phyloP scores from a whole-genome alignment of 1,140 invertebrate genomes.

The Penaeus japonicus region DNA sequence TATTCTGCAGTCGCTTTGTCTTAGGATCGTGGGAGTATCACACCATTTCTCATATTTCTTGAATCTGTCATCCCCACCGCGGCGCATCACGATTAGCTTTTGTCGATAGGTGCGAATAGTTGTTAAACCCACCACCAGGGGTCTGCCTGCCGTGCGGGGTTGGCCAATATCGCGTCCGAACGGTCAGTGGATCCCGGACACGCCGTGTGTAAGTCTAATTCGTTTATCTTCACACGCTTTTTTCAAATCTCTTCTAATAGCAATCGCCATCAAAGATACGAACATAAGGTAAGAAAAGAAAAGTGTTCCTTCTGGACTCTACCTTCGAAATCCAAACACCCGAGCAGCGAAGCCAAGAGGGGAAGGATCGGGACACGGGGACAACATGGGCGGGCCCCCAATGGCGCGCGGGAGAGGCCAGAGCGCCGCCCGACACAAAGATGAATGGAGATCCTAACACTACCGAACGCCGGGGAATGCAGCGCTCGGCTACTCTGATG shows the following conservation, averaged over 20 bases:
- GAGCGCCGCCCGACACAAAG: slow-evolving; percentile 35
- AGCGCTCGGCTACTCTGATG: slow-evolving; percentile 28
- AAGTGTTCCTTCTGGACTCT: neutral
- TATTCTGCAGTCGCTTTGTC: slow-evolving; percentile 51
- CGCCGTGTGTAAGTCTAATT: too few species aligned
- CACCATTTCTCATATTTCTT: slow-evolving; percentile 56
- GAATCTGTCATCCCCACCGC: slow-evolving; percentile 52
- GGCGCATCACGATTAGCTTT: slow-evolving; percentile 54
- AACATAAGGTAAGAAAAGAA: neutral
- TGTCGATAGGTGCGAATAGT: slow-evolving; percentile 56
- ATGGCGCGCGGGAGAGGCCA: slow-evolving; percentile 41
- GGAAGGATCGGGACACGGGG: neutral
- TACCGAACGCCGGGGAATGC: slow-evolving; percentile 44
- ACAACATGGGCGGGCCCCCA: slow-evolving; percentile 29
- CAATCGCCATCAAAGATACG: too few species aligned
- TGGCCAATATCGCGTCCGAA: neutral
- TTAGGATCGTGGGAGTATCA: slow-evolving; percentile 49
- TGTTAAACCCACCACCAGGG: slow-evolving; percentile 56
- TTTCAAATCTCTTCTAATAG: neutral
- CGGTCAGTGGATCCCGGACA: too few species aligned
- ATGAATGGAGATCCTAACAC: slow-evolving; percentile 50
- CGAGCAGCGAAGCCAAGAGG: neutral
- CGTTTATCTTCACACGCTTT: neutral
- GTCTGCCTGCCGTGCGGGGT: slow-evolving; percentile 28
- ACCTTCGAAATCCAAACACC: neutral